Evolutionary conservation across 2,113 vertebrate species (phyloP).

Genomic region (Halichoeres trimaculatus): DNA sequence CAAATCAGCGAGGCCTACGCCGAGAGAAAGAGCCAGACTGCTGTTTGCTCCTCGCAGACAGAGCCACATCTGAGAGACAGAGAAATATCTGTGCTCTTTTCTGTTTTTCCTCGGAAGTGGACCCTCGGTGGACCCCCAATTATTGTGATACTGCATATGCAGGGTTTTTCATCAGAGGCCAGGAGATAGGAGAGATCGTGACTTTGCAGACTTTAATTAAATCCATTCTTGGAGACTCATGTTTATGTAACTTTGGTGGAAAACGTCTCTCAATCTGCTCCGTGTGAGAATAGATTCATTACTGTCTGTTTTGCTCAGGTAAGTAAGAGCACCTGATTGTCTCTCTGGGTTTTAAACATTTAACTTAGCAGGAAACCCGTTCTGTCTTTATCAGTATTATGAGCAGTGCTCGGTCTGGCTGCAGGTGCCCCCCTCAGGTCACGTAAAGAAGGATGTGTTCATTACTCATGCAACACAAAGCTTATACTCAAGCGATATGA

Average conservation of each 20-base stretch:
- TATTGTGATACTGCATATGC: background rate
- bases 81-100: background rate
- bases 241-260: background rate
- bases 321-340: constrained; percentile 9
- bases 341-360: constrained; percentile 8
- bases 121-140: background rate
- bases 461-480: constrained; percentile 47
- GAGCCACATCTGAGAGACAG: background rate
- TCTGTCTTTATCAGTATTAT: constrained; percentile 12
- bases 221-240: background rate
- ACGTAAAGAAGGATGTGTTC: constrained; percentile 30
- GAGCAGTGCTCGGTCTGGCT: constrained; percentile 15
- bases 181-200: background rate
- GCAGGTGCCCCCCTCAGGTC: constrained; percentile 25
- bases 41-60: background rate
- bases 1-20: too few species aligned
- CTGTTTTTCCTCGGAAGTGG: background rate
- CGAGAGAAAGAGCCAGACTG: too few species aligned
- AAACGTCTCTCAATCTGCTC: background rate
- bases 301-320: constrained; percentile 3
- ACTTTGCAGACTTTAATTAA: background rate
- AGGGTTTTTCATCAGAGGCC: background rate
- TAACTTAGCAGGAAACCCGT: constrained; percentile 1
- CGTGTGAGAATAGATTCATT: background rate
- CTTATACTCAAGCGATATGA: constrained; percentile 48